Base-by-base conservation (phyloP, 2,113 vertebrate genomes). In the Meleagris gallopavo region DNA sequence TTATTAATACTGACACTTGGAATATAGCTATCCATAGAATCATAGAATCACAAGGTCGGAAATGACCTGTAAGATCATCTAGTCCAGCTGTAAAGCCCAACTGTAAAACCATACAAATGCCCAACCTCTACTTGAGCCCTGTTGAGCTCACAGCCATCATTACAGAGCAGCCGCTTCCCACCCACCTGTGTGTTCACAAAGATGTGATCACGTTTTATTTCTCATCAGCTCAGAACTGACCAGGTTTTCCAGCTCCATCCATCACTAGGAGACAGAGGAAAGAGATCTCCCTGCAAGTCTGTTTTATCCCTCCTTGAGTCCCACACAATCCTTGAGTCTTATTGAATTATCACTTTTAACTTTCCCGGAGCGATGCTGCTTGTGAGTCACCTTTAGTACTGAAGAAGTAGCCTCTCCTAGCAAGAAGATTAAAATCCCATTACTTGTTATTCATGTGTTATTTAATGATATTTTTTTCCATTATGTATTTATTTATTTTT, bases 401-500 rank as follows among this genome's bases (percentile, higher is more conserved):
- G 72, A 69, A 72, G 77, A 78, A 87, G 75, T 72, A 89, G 92
- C 71, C 88, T 93, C 60, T 75, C 32, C 93, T 92, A 29, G 84
- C 57, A 83, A 66, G 94, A 93, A 96, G 91, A 97, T 96, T 96
- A 94, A 97, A 95, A 93, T 91, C 87, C 89, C 66, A 91, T 96
- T 94, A 94, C 78, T 97, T 94, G 79, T 64, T 94, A 95, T 95
- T 96, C 95, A 88, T 94, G 81, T 94, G 94, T 96, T 94, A 96
- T 96, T 96, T 96, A 95, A 96, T 95, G 88, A 86, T 95, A 40
- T 90, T 95, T 96, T 97, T 97, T 95, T 72, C 78, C 95, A 95
- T 95, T 96, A 93, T 62, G 88, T 88, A 60, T 91, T 86, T 97
- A 96, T 97, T 95, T 95, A 95, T 97, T 97, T 96, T 95, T 80